phyloP scores from a whole-genome alignment of 2,888 invertebrate genomes.

The Pherbina coryleti region DNA sequence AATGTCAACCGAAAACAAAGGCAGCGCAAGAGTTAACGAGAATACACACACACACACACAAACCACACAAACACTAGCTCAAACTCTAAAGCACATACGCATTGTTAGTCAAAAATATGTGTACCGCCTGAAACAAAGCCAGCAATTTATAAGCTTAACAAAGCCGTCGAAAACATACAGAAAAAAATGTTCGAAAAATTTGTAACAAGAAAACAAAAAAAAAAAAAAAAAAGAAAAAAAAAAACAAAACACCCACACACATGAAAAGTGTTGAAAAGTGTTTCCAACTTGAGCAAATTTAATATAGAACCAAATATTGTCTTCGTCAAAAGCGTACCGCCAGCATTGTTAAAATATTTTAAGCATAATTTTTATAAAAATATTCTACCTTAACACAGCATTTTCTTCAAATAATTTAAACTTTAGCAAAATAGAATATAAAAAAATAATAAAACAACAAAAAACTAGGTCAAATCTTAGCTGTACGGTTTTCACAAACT shows the following conservation, averaged over 20 bases:
- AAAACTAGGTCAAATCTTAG: slow-evolving; percentile 2
- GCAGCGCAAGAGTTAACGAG: not conserved
- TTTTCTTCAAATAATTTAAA: not conserved
- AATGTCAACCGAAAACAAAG: slow-evolving; percentile 23
- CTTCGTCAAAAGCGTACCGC: too few relatives aligned
- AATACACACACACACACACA: not conserved
- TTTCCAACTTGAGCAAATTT: too few relatives aligned
- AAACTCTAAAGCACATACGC: not conserved
- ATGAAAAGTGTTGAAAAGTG: too few relatives aligned
- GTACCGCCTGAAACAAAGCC: slow-evolving; percentile 1
- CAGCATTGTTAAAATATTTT: too few relatives aligned
- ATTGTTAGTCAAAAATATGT: not conserved
- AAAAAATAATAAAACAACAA: not conserved
- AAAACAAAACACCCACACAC: too few relatives aligned
- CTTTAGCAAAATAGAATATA: not conserved
- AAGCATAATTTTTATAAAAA: not conserved
- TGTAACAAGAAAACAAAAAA: too few relatives aligned
- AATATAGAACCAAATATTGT: too few relatives aligned
- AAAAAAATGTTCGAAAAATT: too few relatives aligned
- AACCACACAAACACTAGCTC: too few relatives aligned
- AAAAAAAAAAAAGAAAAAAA: too few relatives aligned
- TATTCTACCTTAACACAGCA: too few relatives aligned
- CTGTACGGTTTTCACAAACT: not conserved
- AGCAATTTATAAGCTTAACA: not conserved
- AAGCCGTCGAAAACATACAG: not conserved